Percentiles rank a stretch among this genome's conserved stretches.
Evolutionary conservation across 2,888 invertebrate species (phyloP).

Genomic region (Clitarchus hookeri): DNA sequence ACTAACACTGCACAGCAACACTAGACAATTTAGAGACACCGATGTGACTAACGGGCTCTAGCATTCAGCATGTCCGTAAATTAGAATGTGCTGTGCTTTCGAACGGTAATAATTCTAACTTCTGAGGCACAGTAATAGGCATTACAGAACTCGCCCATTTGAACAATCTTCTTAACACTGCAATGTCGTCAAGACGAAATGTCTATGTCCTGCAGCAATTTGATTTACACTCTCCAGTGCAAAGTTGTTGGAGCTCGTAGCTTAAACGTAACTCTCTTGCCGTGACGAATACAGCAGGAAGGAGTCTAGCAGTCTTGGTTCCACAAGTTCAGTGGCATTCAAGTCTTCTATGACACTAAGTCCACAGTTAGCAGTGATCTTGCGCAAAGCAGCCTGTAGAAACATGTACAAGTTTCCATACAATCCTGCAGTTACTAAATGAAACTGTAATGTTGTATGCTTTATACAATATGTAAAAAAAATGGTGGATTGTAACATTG

Average conservation of each 20-base stretch:
- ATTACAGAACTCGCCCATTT: too few species aligned
- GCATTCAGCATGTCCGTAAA: too few species aligned
- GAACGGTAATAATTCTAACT: too few species aligned
- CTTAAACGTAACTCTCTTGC: constrained; percentile 77
- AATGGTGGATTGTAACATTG: too few species aligned
- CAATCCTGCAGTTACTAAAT: neutral
- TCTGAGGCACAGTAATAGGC: too few species aligned
- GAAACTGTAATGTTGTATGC: neutral
- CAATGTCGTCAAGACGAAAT: too few species aligned
- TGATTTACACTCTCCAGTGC: neutral
- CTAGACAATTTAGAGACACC: too few species aligned
- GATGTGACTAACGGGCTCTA: too few species aligned
- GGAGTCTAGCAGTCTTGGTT: constrained; percentile 76
- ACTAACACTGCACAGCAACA: too few species aligned
- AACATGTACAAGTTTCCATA: constrained; percentile 27
- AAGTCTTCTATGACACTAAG: constrained; percentile 58
- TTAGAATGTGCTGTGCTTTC: too few species aligned
- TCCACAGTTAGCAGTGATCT: constrained; percentile 64
- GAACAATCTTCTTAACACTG: too few species aligned
- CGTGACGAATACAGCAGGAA: constrained; percentile 78
- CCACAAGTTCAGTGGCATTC: constrained; percentile 74
- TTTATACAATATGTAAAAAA: too few species aligned
- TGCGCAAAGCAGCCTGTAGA: constrained; percentile 66
- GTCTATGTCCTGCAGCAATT: neutral
- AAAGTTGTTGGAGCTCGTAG: neutral